phyloP scores from a whole-genome alignment of 1,140 invertebrate genomes.

The fruit fly (Drosophila melanogaster) region Release_6_plus_ISO1_MT NC_004354.4:2297001-2297500 shows the following conservation, averaged over 20 bases:
- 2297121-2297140: neutral
- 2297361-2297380: constrained; percentile 64
- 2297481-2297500: constrained; percentile 44
- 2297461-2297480: constrained; percentile 2
- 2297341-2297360: neutral
- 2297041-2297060: neutral
- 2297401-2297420: constrained; percentile 46
- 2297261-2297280: constrained; percentile 79
- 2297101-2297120: too few species aligned
- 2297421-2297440: too few species aligned
- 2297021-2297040: neutral
- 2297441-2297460: constrained; percentile 17
- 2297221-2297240: constrained; percentile 22
- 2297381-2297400: constrained; percentile 82
- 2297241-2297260: constrained; percentile 70
- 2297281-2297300: constrained; percentile 43
- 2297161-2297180: constrained; percentile 32
- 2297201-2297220: neutral
- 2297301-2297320: constrained; percentile 11
- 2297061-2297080: too few species aligned
- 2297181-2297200: constrained; percentile 14
- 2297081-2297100: too few species aligned
- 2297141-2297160: neutral
- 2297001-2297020: neutral
- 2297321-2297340: constrained; percentile 10